Evolutionary conservation across 2,888 invertebrate species (phyloP).

Genomic region (Caenorhabditis imperialis): DNA sequence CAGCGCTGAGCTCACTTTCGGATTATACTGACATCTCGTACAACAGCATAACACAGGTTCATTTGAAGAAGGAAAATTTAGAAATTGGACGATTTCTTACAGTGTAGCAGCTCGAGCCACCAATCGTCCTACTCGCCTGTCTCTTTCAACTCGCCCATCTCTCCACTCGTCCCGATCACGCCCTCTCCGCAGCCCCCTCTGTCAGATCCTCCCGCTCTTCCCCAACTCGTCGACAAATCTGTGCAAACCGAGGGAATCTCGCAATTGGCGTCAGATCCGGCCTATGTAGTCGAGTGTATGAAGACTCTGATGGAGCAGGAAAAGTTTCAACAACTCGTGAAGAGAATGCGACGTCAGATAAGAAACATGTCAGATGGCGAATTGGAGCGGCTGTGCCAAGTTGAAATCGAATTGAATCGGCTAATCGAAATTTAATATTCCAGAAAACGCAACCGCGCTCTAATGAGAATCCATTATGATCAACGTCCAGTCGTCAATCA

Average conservation of each 20-base stretch:
- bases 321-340: slow-evolving; percentile 3
- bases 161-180: not conserved
- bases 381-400: not conserved
- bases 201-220: not conserved
- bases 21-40: not conserved
- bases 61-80: no score
- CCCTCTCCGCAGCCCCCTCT: slow-evolving; percentile 9
- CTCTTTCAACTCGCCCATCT: not conserved
- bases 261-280: not conserved
- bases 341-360: slow-evolving; percentile 11
- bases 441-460: not conserved
- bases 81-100: no score
- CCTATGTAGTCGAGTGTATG: slow-evolving; percentile 2
- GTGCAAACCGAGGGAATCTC: slow-evolving; percentile 27
- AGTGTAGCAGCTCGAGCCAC: no score
- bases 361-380: not conserved
- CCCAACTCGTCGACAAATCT: slow-evolving; percentile 4
- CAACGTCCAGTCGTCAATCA: not conserved
- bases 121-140: no score
- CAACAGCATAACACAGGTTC: no score
- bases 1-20: slow-evolving; percentile 4
- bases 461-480: not conserved
- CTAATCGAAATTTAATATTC: not conserved
- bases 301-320: not conserved
- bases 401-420: slow-evolving; percentile 1